phyloP scores from a whole-genome alignment of 2,113 vertebrate species.

The Brevimyrus niger region DNA sequence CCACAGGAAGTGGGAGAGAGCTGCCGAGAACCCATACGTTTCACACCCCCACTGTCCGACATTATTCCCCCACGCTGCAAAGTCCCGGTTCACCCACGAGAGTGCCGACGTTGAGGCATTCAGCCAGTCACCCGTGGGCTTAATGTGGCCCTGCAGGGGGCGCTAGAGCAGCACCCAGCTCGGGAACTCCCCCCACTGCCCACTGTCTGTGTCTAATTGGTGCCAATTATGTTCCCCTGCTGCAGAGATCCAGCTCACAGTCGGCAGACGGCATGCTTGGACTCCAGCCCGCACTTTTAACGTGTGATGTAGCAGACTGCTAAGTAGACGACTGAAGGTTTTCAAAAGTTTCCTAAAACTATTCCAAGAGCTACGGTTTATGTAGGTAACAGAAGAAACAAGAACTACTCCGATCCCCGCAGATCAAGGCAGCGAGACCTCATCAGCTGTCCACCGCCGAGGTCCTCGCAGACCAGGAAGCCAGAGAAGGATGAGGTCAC shows the following conservation, averaged over 20 bases:
- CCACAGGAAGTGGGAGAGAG: not conserved
- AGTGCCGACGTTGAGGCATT: not conserved
- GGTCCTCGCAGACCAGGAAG: not conserved
- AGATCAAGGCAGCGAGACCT: not conserved
- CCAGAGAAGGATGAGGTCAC: not conserved
- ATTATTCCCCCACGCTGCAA: not conserved
- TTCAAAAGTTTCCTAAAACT: not conserved
- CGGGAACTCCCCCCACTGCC: not conserved
- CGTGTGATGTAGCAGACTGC: not conserved
- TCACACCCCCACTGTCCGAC: not conserved
- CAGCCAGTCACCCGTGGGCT: not conserved
- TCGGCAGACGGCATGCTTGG: not conserved
- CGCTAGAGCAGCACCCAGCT: not conserved
- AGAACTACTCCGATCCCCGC: not conserved
- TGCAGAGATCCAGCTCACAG: not conserved
- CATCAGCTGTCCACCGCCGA: not conserved
- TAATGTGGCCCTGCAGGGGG: not conserved
- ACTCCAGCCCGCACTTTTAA: not conserved
- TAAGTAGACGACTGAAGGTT: not conserved
- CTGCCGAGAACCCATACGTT: not conserved
- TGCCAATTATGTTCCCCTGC: not conserved
- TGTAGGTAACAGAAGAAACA: not conserved
- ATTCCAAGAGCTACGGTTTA: not conserved
- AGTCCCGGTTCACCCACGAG: not conserved
- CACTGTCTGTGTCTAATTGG: not conserved